A percentile compares a stretch with the other conserved stretches of the same genome.
phyloP scores from a whole-genome alignment of 2,113 vertebrate species.

The Elephas maximus region DNA sequence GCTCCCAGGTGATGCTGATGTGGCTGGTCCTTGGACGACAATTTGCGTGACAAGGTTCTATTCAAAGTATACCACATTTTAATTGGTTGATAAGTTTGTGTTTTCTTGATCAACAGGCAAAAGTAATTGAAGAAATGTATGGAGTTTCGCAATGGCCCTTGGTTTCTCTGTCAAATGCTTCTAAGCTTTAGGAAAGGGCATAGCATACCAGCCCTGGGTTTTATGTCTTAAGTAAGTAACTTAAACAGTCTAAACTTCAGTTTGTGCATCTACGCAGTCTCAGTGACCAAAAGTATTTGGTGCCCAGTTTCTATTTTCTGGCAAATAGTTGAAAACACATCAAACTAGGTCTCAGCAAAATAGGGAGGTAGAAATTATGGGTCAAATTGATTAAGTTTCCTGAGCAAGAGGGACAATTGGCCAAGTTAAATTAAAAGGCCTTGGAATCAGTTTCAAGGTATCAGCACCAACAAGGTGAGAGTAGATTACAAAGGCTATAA shows the following conservation, averaged over 20 bases:
- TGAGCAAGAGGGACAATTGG: background rate
- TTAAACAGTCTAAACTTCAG: background rate
- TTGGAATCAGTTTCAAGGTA: background rate
- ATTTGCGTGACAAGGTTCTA: background rate
- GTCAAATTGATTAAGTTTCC: background rate
- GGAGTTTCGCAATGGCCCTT: background rate
- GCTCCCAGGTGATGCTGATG: background rate
- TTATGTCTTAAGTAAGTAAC: background rate
- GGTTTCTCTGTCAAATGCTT: constrained; percentile 19
- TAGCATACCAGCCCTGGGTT: background rate
- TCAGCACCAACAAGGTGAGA: background rate
- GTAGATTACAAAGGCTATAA: background rate
- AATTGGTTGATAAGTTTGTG: background rate
- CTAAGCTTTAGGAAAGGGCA: background rate
- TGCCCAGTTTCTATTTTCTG: background rate
- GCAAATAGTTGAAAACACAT: background rate
- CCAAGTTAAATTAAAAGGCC: background rate
- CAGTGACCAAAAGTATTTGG: background rate
- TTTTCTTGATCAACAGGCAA: constrained; percentile 9
- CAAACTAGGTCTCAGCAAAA: background rate
- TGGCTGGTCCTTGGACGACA: accelerated
- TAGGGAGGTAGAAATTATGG: background rate
- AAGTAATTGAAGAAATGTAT: background rate
- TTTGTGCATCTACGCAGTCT: background rate
- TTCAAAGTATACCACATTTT: background rate